Evolutionary conservation across 2,888 invertebrate genomes (phyloP).

Genomic region (Drosophila setosimentum): DNA sequence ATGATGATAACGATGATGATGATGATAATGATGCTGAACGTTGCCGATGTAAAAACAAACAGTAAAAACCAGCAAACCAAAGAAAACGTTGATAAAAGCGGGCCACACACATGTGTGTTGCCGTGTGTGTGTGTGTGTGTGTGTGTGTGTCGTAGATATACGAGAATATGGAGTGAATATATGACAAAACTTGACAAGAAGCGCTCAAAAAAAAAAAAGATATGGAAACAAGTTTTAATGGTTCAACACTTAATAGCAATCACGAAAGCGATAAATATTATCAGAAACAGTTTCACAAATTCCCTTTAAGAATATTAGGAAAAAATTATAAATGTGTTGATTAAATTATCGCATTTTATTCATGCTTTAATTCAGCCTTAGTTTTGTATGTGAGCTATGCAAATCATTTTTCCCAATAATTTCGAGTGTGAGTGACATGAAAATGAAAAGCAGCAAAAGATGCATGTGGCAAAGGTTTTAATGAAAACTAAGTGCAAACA

Average conservation of each 20-base stretch:
- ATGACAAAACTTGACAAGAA: constrained; percentile 25
- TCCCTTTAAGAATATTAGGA: background rate
- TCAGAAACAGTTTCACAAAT: background rate
- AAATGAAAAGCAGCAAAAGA: constrained; percentile 33
- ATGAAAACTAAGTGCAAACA: constrained; percentile 37
- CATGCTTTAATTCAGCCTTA: background rate
- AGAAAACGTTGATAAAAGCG: constrained; percentile 38
- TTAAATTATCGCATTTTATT: background rate
- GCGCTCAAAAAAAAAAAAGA: constrained; percentile 25
- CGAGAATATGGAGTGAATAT: constrained; percentile 8
- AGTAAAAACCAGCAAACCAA: constrained; percentile 54
- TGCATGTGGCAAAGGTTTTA: constrained; percentile 20
- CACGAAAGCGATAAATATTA: background rate
- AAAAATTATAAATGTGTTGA: background rate
- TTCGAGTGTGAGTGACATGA: constrained; percentile 3
- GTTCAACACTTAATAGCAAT: constrained; percentile 11
- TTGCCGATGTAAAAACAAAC: constrained; percentile 54
- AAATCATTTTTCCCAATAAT: constrained; percentile 22
- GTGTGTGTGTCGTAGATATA: constrained; percentile 5
- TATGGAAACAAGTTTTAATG: constrained; percentile 31
- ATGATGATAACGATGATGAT: constrained; percentile 27
- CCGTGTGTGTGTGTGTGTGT: background rate
- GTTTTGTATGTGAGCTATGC: constrained; percentile 9
- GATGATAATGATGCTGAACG: constrained; percentile 19
- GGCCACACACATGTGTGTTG: constrained; percentile 15